Conservation (phyloP, 2,888 invertebrate species). For the Drosophila bunnanda region DNA sequence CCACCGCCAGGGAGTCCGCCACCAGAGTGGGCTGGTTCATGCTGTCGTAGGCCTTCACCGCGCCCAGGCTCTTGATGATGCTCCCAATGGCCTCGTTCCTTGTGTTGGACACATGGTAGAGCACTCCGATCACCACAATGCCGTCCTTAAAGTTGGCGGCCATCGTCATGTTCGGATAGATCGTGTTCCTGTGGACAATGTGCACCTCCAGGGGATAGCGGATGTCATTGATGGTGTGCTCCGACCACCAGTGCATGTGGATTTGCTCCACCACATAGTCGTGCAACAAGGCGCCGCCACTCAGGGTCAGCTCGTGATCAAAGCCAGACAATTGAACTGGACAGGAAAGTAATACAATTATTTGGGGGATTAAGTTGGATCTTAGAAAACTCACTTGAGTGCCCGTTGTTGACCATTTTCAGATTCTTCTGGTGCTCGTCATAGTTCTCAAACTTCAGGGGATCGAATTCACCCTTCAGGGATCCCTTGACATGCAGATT, state of each 20-base stretch:
- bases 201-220: constrained; percentile 88
- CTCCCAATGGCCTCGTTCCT: constrained; percentile 78
- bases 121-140: constrained; percentile 87
- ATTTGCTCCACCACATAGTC: constrained; percentile 89
- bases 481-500: constrained; percentile 87
- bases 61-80: constrained; percentile 75
- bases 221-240: constrained; percentile 90
- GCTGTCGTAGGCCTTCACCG: constrained; percentile 70
- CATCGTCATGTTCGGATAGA: constrained; percentile 85
- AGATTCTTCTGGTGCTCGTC: constrained; percentile 75
- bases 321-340: constrained; percentile 80
- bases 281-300: constrained; percentile 85
- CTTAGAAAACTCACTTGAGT: constrained; percentile 77
- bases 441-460: constrained; percentile 78
- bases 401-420: constrained; percentile 83
- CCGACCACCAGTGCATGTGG: constrained; percentile 94
- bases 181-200: constrained; percentile 87
- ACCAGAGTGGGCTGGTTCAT: constrained; percentile 70
- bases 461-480: constrained; percentile 84
- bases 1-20: constrained; percentile 70
- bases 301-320: constrained; percentile 75
- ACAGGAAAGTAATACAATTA: not conserved
- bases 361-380: not conserved
- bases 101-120: constrained; percentile 86
- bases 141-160: constrained; percentile 86